Percentiles rank a stretch among this genome's conserved stretches.
phyloP scores from a whole-genome alignment of 2,888 invertebrate species.

The Tortrix viridana region DNA sequence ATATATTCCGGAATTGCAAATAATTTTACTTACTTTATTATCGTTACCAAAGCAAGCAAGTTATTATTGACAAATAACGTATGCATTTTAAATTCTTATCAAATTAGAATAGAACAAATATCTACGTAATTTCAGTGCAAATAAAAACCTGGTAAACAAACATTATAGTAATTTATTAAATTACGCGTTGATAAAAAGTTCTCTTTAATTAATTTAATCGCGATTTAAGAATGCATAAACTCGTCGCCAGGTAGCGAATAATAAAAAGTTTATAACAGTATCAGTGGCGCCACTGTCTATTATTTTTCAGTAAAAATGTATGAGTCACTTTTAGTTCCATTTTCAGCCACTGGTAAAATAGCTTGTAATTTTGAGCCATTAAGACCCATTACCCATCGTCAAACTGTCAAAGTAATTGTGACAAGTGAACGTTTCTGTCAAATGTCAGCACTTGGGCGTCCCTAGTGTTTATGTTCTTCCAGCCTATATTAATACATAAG shows the following conservation, averaged over 20 bases:
- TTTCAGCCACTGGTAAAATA: constrained; percentile 16
- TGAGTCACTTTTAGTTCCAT: background rate
- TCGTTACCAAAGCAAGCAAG: no score
- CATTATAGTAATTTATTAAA: background rate
- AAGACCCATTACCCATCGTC: constrained; percentile 45
- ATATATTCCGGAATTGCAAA: no score
- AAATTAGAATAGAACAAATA: no score
- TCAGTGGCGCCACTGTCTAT: background rate
- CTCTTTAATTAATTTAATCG: constrained; percentile 1
- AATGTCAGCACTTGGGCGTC: constrained; percentile 16
- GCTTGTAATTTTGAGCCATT: constrained; percentile 36
- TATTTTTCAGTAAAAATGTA: background rate
- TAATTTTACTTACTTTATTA: no score
- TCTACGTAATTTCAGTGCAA: no score
- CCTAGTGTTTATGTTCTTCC: constrained; percentile 8
- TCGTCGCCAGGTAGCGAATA: background rate
- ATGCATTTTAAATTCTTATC: no score
- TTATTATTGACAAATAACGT: no score
- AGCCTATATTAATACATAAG: constrained; percentile 1
- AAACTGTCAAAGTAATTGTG: constrained; percentile 44
- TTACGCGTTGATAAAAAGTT: background rate
- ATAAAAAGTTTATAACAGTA: background rate
- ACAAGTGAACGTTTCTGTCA: constrained; percentile 42
- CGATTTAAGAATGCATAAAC: constrained; percentile 5
- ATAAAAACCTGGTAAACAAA: background rate